Base-by-base conservation (phyloP, 2,888 invertebrate genomes). In the Cheilosia pagana region DNA sequence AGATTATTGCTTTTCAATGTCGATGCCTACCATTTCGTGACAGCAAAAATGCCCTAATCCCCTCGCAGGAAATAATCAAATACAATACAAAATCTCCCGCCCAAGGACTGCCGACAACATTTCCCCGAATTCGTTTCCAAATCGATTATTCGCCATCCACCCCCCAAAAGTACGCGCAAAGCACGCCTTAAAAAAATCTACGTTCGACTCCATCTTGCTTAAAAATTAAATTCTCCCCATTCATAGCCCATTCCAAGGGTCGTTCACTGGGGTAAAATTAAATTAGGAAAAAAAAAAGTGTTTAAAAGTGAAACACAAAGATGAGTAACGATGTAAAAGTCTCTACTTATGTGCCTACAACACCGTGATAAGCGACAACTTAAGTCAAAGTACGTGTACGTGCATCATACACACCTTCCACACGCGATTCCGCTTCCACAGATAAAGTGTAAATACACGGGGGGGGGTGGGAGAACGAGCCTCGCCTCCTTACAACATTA, bases 301-400 rank as follows among this genome's bases (percentile, higher is more conserved):
- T 16, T 12, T 70, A 63, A 67, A 28, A 68, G 35, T 43, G 59
- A 59, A 53, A 62, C 71, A 76, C 79, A 67, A 70, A 81, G 85
- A 85, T 85, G 85, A 85, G 71, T 75, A 81, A 76, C 85, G 85
- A 85, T 67, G 85, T 81, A 55, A 78, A 78, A 83, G 81, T 67
- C 75, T 71, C 62, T 62, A 81, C 85, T 85, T 81, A 67, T 79
- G 79, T 85, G 85, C 85, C 81, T 85, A 85, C 71, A 70, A 81
- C 75, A 75, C 85, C 85, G 71, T 85, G 85, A 85, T 85, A 85
- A 85, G 85, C 85, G 81, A 71, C 81, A 85, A 81, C 85, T 85
- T 85, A 62, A 85, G 60, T 67, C 75, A 81, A 67, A 75, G 70
- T 71, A 81, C 76, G 75, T 71, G 79, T 41, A 67, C 65, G 70